These are phyloP conservation scores for Enteromius treurensis DNA, from an alignment of 2,797 vertebrate species.

Conservation along the genomic window DNA sequence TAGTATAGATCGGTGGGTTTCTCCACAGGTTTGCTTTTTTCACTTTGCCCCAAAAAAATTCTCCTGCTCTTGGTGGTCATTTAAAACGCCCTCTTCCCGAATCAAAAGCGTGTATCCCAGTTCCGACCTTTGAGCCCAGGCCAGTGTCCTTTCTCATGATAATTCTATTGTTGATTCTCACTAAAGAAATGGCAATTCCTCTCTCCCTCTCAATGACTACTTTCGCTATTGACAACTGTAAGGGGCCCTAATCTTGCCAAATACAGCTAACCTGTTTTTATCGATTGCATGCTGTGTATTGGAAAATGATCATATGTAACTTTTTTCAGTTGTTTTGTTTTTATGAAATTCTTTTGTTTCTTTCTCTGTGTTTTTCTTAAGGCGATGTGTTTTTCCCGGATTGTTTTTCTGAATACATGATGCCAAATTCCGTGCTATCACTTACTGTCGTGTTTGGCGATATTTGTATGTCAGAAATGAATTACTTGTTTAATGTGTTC, in stretches of 20 bases:
- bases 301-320: constrained; percentile 66
- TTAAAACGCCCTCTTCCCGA: constrained; percentile 65
- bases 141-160: constrained; percentile 79
- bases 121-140: constrained; percentile 70
- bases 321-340: constrained; percentile 46
- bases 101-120: constrained; percentile 66
- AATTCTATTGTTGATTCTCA: constrained; percentile 78
- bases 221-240: constrained; percentile 75
- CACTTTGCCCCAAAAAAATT: constrained; percentile 63
- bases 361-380: neutral
- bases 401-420: neutral
- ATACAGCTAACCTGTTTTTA: constrained; percentile 67
- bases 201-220: constrained; percentile 65
- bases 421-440: neutral
- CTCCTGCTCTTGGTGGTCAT: constrained; percentile 62
- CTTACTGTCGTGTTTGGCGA: neutral
- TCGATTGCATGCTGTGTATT: constrained; percentile 74
- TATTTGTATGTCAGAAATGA: neutral
- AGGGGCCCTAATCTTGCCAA: constrained; percentile 67
- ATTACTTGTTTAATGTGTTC: constrained; percentile 2
- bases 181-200: constrained; percentile 74
- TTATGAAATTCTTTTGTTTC: neutral
- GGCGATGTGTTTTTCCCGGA: neutral
- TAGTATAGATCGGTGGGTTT: constrained; percentile 65
- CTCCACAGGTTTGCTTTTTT: constrained; percentile 63